Evolutionary conservation across 2,888 invertebrate species (phyloP), one percentile per base, ranked within the genome.

Genomic region (Blomia tropicalis): DNA sequence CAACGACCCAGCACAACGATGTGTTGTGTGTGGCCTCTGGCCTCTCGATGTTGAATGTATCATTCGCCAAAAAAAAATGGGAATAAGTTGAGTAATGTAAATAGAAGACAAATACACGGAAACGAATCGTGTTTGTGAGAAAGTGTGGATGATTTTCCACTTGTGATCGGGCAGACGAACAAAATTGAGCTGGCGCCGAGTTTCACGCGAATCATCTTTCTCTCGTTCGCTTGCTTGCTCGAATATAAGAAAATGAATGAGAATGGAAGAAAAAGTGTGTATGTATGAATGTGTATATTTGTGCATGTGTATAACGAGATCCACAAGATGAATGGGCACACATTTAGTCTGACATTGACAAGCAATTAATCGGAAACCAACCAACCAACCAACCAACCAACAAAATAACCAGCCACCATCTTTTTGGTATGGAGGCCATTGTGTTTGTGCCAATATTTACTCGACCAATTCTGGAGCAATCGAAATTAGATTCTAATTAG

Each of bases 401-500:
- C n/a, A n/a, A n/a, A n/a, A n/a, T n/a, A n/a, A n/a, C n/a, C n/a
- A n/a, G n/a, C n/a, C n/a, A n/a, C n/a, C n/a, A n/a, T n/a, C n/a
- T n/a, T n/a, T n/a, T n/a, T n/a, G n/a, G n/a, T n/a, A n/a, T n/a
- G n/a, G n/a, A n/a, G n/a, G n/a, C n/a, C n/a, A n/a, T n/a, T n/a
- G 7, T n/a, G n/a, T 25, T 19, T n/a, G 51, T 14, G n/a, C 51
- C 51, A 47, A 47, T 47, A 27, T 47, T 47, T 47, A 19, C 51
- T 47, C 27, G 23, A 11, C 51, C 51, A 47, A 47, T 47, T 47
- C 7, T 47, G 36, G 17, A 36, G 17, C 7, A 36, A 36, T 11
- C 36, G 36, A 47, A 47, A 47, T 47, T 47, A 47, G 22, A 47
- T 47, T 47, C 23, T 14, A 47, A 47, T 47, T 47, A 47, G 51